A percentile compares a stretch with the other conserved stretches of the same genome.
Evolutionary conservation across 2,797 vertebrate genomes (phyloP).

Genomic region (Gambusia yucatana): DNA sequence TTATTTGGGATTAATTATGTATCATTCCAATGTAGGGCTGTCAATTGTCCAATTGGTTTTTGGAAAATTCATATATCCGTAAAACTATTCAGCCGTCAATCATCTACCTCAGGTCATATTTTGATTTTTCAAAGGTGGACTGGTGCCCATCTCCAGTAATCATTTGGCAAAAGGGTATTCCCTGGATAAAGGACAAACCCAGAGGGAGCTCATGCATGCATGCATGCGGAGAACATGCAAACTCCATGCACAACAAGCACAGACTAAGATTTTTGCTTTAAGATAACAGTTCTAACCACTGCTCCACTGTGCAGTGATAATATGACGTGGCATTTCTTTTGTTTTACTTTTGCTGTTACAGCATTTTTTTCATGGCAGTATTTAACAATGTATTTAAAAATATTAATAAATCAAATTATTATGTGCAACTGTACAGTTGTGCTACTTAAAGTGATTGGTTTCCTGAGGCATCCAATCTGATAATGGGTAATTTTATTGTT

Average conservation of each 20-base stretch:
- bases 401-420: neutral
- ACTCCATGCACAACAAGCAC: neutral
- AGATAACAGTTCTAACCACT: neutral
- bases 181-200: neutral
- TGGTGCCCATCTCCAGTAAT: neutral
- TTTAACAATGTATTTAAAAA: neutral
- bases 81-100: neutral
- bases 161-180: neutral
- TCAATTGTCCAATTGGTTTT: neutral
- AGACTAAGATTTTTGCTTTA: neutral
- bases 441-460: neutral
- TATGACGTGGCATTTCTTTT: neutral
- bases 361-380: neutral
- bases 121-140: neutral
- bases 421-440: neutral
- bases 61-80: neutral
- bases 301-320: neutral
- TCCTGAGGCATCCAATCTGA: neutral
- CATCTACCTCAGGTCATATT: neutral
- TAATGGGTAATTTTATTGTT: neutral
- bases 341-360: neutral
- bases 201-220: neutral
- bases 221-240: neutral
- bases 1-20: neutral
- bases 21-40: neutral